Conservation (phyloP, 2,113 vertebrate genomes). For the Forbesichthys papilliferus region DNA sequence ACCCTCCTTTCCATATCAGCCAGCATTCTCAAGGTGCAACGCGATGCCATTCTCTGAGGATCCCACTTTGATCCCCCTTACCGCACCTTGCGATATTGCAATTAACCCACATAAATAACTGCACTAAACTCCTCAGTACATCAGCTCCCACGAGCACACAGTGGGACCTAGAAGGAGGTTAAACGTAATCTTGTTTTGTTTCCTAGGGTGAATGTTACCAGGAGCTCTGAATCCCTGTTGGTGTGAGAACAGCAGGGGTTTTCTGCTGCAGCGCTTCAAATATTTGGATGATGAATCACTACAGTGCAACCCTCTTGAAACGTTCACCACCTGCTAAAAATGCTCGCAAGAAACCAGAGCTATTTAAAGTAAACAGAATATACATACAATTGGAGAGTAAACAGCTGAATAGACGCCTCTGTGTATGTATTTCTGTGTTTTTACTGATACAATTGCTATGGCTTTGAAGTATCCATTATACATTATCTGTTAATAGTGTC, state of each 20-base stretch:
- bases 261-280: conserved; percentile 25
- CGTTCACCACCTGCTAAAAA: neutral
- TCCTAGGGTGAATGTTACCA: conserved; percentile 5
- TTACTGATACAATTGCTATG: too few species aligned
- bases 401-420: too few species aligned
- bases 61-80: neutral
- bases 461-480: too few species aligned
- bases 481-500: too few species aligned
- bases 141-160: neutral
- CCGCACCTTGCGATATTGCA: conserved; percentile 2
- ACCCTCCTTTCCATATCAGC: neutral
- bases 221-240: conserved; percentile 14
- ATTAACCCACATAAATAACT: conserved; percentile 3
- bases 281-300: conserved; percentile 28
- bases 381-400: neutral
- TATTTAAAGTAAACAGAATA: neutral
- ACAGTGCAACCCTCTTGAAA: neutral
- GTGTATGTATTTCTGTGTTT: too few species aligned
- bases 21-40: too few species aligned
- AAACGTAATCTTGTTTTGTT: conserved; percentile 26
- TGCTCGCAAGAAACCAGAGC: neutral
- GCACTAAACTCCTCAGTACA: neutral
- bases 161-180: conserved; percentile 14
- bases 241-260: conserved; percentile 15
- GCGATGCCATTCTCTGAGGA: too few species aligned